A percentile compares a stretch with the other conserved stretches of the same genome.
These are phyloP conservation scores for Pogonocichla stellata DNA, from an alignment of 2,113 vertebrate species.

Conservation along the genomic window DNA sequence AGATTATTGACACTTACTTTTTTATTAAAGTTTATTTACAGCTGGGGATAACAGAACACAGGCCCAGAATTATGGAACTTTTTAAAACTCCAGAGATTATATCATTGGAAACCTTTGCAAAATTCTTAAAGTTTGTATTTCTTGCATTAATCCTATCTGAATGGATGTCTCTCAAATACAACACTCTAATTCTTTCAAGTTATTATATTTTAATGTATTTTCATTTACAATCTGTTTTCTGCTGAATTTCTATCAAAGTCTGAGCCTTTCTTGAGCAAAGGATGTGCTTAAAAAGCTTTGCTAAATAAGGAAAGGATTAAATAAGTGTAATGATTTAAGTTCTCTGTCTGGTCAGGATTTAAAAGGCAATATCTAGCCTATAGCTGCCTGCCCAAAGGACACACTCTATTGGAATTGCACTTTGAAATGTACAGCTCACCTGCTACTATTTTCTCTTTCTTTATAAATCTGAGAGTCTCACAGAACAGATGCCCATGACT, in stretches of 20 bases:
- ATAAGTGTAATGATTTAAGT: conserved; percentile 18
- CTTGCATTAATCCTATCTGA: conserved; percentile 48
- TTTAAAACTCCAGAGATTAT: conserved; percentile 63
- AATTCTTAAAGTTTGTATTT: conserved; percentile 52
- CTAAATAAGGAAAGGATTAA: conserved; percentile 13
- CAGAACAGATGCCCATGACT: neutral
- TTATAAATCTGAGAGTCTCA: neutral
- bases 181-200: conserved; percentile 39
- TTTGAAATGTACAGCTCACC: neutral
- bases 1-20: conserved; percentile 70
- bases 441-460: neutral
- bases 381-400: neutral
- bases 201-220: conserved; percentile 20
- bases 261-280: neutral
- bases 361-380: neutral
- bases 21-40: conserved; percentile 73
- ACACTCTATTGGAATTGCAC: neutral
- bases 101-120: conserved; percentile 63
- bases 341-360: neutral
- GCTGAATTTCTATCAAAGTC: neutral
- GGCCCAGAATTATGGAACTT: conserved; percentile 54
- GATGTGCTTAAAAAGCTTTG: neutral
- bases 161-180: conserved; percentile 30
- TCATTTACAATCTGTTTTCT: neutral
- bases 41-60: conserved; percentile 53